These are phyloP conservation scores for Camptogramma bilineatum DNA, from an alignment of 2,888 invertebrate species.

Conservation along the genomic window DNA sequence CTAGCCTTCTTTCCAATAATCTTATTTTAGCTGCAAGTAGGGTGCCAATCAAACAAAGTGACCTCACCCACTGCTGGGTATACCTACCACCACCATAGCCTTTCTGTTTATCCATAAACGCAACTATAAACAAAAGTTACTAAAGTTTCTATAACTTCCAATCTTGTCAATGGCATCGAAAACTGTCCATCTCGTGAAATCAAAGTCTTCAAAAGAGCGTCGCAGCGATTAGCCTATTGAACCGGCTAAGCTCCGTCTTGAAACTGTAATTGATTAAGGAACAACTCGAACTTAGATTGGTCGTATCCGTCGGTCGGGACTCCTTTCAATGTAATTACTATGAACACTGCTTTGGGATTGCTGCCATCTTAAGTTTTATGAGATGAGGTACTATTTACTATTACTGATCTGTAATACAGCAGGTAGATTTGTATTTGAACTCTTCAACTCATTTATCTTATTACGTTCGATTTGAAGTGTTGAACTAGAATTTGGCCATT, in stretches of 20 bases:
- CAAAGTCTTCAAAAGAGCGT: constrained; percentile 22
- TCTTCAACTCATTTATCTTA: no score
- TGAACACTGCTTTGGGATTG: constrained; percentile 6
- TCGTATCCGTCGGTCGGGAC: constrained; percentile 55
- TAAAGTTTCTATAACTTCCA: background rate
- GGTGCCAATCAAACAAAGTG: no score
- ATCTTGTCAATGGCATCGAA: background rate
- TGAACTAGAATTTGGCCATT: no score
- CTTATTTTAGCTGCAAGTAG: no score
- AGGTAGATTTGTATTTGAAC: no score
- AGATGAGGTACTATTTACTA: background rate
- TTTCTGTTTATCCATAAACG: no score
- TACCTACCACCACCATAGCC: no score
- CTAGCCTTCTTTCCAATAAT: no score
- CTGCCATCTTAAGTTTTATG: constrained; percentile 1
- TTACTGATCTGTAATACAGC: background rate
- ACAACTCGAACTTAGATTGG: constrained; percentile 67
- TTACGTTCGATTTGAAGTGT: no score
- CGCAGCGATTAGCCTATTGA: constrained; percentile 32
- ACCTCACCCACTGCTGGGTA: no score
- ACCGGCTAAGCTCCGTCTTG: constrained; percentile 32
- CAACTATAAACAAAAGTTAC: background rate
- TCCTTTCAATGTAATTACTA: constrained; percentile 36
- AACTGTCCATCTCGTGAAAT: constrained; percentile 21
- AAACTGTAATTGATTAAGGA: constrained; percentile 64